Evolutionary conservation across 1,140 invertebrate species (phyloP), one percentile per base, ranked within the genome.

Genomic region (Heliothis virescens): DNA sequence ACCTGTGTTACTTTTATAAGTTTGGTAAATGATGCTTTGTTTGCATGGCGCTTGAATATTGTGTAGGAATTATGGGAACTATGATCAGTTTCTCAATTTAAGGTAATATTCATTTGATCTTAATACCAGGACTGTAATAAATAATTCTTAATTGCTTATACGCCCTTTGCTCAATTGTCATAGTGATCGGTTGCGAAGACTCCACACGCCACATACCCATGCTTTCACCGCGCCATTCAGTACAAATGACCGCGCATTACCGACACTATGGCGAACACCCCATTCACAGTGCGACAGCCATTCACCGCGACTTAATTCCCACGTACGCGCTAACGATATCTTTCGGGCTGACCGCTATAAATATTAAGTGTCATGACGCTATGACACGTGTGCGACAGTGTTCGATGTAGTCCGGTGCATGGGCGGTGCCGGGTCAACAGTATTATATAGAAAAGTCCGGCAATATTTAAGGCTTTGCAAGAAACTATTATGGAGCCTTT

Each of bases 271-370:
- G 34, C 16, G 21, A 47, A 47, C 63, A 48, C 47, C 63, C 41
- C 63, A 48, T 65, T 47, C 16, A 21, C 41, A 41, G 63, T 5
- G 16, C 41, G 63, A 65, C 63, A 21, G 41, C 63, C 18, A 50
- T 67, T 67, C 62, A 18, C 62, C 2, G 41, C 16, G 12, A 12
- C n/a, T 18, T 67, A 67, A 67, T 67, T 67, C 63, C 63, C 41
- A 67, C 41, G 63, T 67, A 67, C 63, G 48, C 63, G 63, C 13
- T 67, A 47, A 67, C 16, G 63, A 67, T 67, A 48, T 67, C 63
- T 48, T 63, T 67, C 13, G 41, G 63, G 1, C 41, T 21, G 63
- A 67, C 63, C 63, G 41, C 41, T 48, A 48, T 67, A 48, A 67
- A 67, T 67, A 67, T 67, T 48, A 48, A 67, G 41, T 67, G 63